phyloP scores from a whole-genome alignment of 2,888 invertebrate genomes.

The Chelonus formosanus region DNA sequence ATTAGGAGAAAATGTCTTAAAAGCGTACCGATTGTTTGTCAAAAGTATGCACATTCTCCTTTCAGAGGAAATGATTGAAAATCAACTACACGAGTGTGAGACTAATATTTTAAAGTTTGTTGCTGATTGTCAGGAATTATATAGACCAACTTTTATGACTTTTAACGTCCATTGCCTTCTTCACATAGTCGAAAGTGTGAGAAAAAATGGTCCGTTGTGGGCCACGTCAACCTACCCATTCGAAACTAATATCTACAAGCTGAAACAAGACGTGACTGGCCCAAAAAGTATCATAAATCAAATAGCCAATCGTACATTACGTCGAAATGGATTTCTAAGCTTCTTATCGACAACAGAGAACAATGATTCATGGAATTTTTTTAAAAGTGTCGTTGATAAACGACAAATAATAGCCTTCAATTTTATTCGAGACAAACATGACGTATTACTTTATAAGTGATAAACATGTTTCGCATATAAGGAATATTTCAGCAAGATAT shows the following conservation, averaged over 20 bases:
- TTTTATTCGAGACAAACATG: constrained; percentile 1
- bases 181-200: constrained; percentile 36
- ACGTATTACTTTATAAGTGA: background rate
- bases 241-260: constrained; percentile 34
- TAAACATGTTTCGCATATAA: background rate
- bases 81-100: constrained; percentile 36
- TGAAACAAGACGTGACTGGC: constrained; percentile 32
- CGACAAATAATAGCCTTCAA: background rate
- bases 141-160: constrained; percentile 37
- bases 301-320: constrained; percentile 31
- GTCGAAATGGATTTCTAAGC: constrained; percentile 26
- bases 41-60: constrained; percentile 30
- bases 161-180: constrained; percentile 39
- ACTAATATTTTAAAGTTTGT: constrained; percentile 36
- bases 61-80: constrained; percentile 31
- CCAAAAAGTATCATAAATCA: constrained; percentile 35
- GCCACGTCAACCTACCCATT: constrained; percentile 38
- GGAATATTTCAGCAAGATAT: background rate
- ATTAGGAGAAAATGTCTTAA: background rate
- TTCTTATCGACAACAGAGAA: background rate
- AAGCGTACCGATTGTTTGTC: constrained; percentile 23
- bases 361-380: background rate
- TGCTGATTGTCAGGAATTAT: constrained; percentile 33
- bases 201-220: constrained; percentile 37
- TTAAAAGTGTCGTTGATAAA: background rate